Evolutionary conservation across 2,888 invertebrate species (phyloP).

Genomic region (Pediacus dermestoides): DNA sequence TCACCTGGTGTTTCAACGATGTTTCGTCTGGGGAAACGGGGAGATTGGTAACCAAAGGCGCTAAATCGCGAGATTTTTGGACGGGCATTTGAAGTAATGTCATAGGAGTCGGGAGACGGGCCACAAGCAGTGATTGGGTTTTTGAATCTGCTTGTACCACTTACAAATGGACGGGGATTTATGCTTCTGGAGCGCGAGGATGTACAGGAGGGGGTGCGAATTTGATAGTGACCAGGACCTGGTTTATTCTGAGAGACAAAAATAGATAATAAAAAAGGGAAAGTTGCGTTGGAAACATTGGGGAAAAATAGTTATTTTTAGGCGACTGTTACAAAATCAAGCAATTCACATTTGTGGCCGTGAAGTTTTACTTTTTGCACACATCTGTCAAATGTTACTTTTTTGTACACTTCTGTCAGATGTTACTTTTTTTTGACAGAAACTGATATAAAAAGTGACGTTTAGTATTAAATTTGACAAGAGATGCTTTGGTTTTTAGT

Average conservation of each 20-base stretch:
- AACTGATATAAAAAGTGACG: no score
- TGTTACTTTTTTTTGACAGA: no score
- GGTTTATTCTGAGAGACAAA: conserved; percentile 38
- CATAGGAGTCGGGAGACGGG: conserved; percentile 33
- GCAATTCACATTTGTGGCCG: no score
- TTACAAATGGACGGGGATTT: conserved; percentile 33
- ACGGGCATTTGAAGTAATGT: conserved; percentile 24
- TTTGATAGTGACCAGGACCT: conserved; percentile 37
- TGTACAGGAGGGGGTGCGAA: conserved; percentile 12
- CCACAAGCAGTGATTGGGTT: conserved; percentile 10
- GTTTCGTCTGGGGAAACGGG: not conserved
- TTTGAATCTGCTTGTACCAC: conserved; percentile 29
- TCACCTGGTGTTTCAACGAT: conserved; percentile 2
- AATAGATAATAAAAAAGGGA: no score
- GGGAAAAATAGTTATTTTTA: no score
- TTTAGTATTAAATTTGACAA: no score
- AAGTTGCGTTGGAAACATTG: no score
- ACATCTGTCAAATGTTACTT: no score
- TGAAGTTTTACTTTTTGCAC: no score
- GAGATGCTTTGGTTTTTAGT: no score
- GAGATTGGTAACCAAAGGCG: conserved; percentile 21
- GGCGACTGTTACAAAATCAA: no score
- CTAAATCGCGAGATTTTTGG: conserved; percentile 8
- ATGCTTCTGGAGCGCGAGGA: conserved; percentile 28
- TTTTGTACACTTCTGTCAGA: no score